phyloP scores from a whole-genome alignment of 2,113 vertebrate genomes.

The Lagenorhynchus albirostris region DNA sequence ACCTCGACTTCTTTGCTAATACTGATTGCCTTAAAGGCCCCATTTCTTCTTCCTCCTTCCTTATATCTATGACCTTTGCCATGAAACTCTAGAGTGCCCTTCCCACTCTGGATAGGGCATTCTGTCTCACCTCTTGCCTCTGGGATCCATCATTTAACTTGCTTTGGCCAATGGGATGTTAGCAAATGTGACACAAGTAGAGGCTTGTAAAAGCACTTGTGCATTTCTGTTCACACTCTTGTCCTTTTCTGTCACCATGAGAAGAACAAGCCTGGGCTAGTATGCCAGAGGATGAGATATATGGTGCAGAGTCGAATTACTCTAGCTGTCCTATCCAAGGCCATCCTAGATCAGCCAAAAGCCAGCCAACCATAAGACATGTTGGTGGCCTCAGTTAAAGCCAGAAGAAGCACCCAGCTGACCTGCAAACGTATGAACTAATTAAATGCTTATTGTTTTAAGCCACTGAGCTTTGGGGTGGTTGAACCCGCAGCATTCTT shows the following conservation, averaged over 20 bases:
- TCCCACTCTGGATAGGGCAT: background rate
- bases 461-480: background rate
- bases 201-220: background rate
- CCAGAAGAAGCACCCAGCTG: background rate
- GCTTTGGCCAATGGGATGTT: background rate
- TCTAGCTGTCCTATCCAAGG: background rate
- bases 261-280: background rate
- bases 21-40: background rate
- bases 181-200: background rate
- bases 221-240: background rate
- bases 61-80: background rate
- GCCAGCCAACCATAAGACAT: background rate
- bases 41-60: background rate
- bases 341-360: slow-evolving; percentile 1
- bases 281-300: background rate
- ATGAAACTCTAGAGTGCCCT: background rate
- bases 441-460: slow-evolving; percentile 28
- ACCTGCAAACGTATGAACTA: background rate
- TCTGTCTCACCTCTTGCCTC: background rate
- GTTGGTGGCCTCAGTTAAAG: slow-evolving; percentile 3
- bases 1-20: slow-evolving; percentile 11
- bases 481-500: background rate
- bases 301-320: background rate
- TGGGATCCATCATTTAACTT: slow-evolving; percentile 21
- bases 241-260: background rate